phyloP scores from a whole-genome alignment of 1,140 invertebrate species.

The Nasonia longicornis region DNA sequence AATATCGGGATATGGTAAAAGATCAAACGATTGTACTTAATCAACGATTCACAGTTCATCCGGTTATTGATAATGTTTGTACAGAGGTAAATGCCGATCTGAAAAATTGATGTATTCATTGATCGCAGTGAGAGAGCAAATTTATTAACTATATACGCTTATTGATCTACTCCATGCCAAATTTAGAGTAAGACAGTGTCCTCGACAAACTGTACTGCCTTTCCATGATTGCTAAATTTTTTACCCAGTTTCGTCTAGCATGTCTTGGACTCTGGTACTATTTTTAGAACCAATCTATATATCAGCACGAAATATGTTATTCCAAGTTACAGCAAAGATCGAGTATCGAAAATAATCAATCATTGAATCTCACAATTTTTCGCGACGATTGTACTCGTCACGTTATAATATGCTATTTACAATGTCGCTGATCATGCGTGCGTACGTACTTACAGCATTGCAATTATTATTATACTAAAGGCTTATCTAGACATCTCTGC shows the following conservation, averaged over 20 bases:
- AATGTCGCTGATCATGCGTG: constrained; percentile 9
- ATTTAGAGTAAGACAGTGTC: not conserved
- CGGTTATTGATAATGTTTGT: too few relatives aligned
- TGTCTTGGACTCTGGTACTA: not conserved
- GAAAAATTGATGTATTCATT: too few relatives aligned
- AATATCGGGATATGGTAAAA: too few relatives aligned
- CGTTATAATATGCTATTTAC: constrained; percentile 38
- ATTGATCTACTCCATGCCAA: not conserved
- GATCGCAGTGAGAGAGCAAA: too few relatives aligned
- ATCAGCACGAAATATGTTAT: not conserved
- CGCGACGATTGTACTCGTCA: constrained; percentile 4
- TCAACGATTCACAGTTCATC: too few relatives aligned
- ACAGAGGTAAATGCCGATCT: too few relatives aligned
- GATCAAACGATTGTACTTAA: too few relatives aligned
- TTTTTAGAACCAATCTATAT: not conserved
- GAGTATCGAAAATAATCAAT: not conserved
- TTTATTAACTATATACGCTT: not conserved
- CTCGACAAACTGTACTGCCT: too few relatives aligned
- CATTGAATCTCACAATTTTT: constrained; percentile 8
- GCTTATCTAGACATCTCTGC: constrained; percentile 1
- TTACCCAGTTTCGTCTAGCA: not conserved
- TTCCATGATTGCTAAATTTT: not conserved
- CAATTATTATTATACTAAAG: not conserved
- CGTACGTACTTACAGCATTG: constrained; percentile 31
- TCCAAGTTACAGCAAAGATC: not conserved